phyloP scores from a whole-genome alignment of 2,113 vertebrate species.

The Chionomys nivalis region DNA sequence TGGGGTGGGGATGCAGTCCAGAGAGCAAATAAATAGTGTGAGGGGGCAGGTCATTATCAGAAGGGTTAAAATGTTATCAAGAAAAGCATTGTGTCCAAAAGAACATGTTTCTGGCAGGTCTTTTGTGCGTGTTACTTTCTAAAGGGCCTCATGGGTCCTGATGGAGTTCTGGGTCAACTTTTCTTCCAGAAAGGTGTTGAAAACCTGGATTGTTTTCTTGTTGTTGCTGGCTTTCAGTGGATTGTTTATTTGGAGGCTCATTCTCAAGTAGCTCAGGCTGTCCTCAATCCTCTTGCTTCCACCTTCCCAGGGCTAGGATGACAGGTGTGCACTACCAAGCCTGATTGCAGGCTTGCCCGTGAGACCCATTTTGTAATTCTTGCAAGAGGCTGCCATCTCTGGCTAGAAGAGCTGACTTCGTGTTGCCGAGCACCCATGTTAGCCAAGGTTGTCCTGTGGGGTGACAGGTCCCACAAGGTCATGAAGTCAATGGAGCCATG shows the following conservation, averaged over 20 bases:
- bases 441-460: rapidly evolving
- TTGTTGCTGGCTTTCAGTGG: neutral
- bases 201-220: neutral
- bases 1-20: neutral
- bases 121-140: neutral
- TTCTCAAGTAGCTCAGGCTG: neutral
- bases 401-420: too few species aligned
- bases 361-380: neutral
- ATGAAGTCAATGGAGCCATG: neutral
- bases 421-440: rapidly evolving
- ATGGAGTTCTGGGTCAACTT: neutral
- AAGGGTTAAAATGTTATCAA: neutral
- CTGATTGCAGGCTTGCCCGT: neutral
- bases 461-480: neutral
- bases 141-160: neutral
- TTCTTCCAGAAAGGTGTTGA: neutral
- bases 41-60: neutral
- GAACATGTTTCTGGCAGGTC: neutral
- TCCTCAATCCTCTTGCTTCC: neutral
- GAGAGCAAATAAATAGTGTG: neutral
- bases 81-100: neutral
- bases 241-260: neutral
- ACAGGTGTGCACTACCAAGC: too few species aligned
- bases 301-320: neutral
- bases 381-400: neutral